Base-by-base conservation (phyloP, 1,140 invertebrate species). In the Drosophila grimshawi region DNA sequence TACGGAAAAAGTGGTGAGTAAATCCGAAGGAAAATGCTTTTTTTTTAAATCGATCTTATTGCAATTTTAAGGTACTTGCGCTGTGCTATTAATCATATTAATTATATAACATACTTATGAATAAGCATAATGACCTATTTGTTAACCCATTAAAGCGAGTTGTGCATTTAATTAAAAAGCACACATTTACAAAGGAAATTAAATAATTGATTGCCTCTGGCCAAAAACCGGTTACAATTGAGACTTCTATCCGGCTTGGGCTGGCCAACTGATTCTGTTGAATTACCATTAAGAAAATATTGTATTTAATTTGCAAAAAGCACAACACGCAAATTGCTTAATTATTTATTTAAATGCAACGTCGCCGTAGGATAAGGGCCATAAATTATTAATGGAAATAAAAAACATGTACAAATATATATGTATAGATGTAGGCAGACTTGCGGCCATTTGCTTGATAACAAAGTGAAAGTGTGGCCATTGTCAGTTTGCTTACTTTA, bases 1-100 rank as follows among this genome's bases (percentile, higher is more conserved):
- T 52, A 92, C 89, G 2, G 79, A 90, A 37, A 82, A 90, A 46
- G 75, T 67, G 74, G 91, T 92, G 27, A 79, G 91, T 64, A 37
- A 43, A 19, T 2, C 7, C 30, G 10, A 27, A 60, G 6, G 10
- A 5, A n/a, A 29, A 43, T n/a, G 39, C 39, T 43, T 7, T 8
- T 39, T 3, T 39, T 39, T 39, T 39, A 39, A 43, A n/a, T n/a
- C 19, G 19, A 19, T 19, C 19, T 19, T 19, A 19, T 19, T 19
- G 19, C 2, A 19, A 19, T 19, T 19, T 19, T 19, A 19, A 19
- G 19, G 19, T 19, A 19, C 19, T 19, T 19, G 19, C 19, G 19
- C 19, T 19, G 19, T 19, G 19, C 2, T 0, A 19, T 19, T 19
- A 19, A 19, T 19, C 19, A 19, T 10, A 49, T 49, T n/a, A 8